Conservation (phyloP, 2,797 vertebrate species). For the Dipus sagitta region DNA sequence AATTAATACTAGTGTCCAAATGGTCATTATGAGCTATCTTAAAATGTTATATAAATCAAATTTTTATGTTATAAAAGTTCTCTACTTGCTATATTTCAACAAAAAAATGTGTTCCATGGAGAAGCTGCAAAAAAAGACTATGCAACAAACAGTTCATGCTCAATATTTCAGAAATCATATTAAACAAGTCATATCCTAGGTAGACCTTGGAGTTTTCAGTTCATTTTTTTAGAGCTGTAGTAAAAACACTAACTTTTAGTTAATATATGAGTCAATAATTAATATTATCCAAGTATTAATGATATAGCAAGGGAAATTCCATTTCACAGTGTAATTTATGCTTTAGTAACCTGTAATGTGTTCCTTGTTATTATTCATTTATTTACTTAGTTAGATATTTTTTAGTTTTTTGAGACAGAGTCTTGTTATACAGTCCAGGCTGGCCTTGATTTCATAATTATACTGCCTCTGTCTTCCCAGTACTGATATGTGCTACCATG, state of each 20-base stretch:
- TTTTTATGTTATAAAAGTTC: not conserved
- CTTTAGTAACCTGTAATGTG: conserved; percentile 29
- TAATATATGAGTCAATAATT: conserved; percentile 56
- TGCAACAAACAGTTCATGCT: not conserved
- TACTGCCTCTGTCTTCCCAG: not conserved
- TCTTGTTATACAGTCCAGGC: not conserved
- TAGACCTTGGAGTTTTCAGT: not conserved
- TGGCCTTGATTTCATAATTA: not conserved
- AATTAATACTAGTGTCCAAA: conserved; percentile 7
- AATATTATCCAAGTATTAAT: conserved; percentile 60
- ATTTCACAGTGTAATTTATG: not conserved
- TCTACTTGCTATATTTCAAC: conserved; percentile 29
- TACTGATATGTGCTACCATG: not conserved
- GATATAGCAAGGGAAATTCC: conserved; percentile 26
- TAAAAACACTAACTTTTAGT: not conserved
- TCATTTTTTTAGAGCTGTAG: not conserved
- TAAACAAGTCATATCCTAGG: not conserved
- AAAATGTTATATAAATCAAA: conserved; percentile 9
- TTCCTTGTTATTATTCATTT: not conserved
- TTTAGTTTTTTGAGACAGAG: not conserved
- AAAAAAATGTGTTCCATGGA: not conserved
- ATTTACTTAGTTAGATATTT: not conserved
- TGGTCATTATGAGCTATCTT: not conserved
- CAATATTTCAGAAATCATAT: not conserved
- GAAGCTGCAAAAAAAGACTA: not conserved